These are phyloP conservation scores for Pterostichus niger DNA, from an alignment of 2,888 invertebrate genomes.

Conservation along the genomic window DNA sequence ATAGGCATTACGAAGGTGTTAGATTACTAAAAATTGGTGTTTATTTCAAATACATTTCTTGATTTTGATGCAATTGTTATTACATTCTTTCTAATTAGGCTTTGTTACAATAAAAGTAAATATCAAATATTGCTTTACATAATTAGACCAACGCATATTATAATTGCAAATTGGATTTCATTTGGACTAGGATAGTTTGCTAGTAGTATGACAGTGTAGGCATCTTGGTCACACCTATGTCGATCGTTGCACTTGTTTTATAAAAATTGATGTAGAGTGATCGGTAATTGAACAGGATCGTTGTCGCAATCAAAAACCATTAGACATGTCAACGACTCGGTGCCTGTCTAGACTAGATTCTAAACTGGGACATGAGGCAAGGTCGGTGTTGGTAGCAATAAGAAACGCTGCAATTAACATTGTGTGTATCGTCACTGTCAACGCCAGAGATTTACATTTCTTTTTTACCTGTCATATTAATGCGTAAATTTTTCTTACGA, in stretches of 20 bases:
- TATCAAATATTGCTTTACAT: neutral
- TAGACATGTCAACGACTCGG: constrained; percentile 62
- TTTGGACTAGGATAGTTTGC: no score
- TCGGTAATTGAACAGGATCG: constrained; percentile 59
- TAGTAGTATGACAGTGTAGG: no score
- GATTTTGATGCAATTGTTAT: neutral
- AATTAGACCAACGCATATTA: neutral
- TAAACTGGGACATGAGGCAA: constrained; percentile 63
- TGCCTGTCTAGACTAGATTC: constrained; percentile 61
- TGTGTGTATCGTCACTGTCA: neutral
- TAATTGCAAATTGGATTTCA: no score
- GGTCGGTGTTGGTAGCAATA: constrained; percentile 41
- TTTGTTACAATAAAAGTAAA: no score
- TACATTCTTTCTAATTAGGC: neutral
- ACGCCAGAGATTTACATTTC: neutral
- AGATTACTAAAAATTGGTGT: no score
- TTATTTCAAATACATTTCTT: no score
- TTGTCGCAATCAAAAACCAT: constrained; percentile 64
- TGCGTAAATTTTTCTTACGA: no score
- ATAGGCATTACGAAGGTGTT: no score
- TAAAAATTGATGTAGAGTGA: constrained; percentile 33
- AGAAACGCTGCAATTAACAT: constrained; percentile 12
- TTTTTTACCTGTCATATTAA: neutral
- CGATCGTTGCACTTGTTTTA: constrained; percentile 39
- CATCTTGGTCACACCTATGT: constrained; percentile 20